A percentile compares a stretch with the other conserved stretches of the same genome.
Evolutionary conservation across 2,113 vertebrate species (phyloP).

Genomic region (Apodemus sylvaticus): DNA sequence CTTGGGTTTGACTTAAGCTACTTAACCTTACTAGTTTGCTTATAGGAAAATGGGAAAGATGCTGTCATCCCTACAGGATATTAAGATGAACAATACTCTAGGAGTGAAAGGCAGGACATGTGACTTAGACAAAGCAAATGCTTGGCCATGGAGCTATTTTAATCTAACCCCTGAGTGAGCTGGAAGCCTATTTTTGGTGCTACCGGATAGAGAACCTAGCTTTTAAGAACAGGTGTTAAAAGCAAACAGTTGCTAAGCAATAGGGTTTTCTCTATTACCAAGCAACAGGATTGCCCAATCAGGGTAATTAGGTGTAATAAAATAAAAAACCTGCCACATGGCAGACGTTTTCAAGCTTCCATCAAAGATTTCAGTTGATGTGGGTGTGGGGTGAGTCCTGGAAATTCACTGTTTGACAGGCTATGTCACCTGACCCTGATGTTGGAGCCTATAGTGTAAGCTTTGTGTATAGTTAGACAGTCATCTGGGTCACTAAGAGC

Average conservation of each 20-base stretch:
- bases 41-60: background rate
- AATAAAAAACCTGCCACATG: background rate
- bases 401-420: background rate
- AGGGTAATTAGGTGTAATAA: background rate
- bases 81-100: background rate
- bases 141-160: background rate
- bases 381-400: background rate
- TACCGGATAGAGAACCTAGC: background rate
- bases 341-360: background rate
- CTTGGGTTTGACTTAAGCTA: background rate
- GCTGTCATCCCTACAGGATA: background rate
- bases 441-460: background rate
- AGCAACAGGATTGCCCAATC: constrained; percentile 2
- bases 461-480: background rate
- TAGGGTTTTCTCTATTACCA: background rate
- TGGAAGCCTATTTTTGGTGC: background rate
- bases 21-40: background rate
- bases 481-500: background rate
- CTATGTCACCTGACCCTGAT: background rate
- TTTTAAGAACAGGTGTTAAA: constrained; percentile 45
- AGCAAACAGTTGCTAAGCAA: background rate
- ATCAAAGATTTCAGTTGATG: background rate
- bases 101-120: background rate
- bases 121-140: background rate
- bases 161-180: background rate